Evolutionary conservation across 2,888 invertebrate genomes (phyloP).

Genomic region (Boloria selene): DNA sequence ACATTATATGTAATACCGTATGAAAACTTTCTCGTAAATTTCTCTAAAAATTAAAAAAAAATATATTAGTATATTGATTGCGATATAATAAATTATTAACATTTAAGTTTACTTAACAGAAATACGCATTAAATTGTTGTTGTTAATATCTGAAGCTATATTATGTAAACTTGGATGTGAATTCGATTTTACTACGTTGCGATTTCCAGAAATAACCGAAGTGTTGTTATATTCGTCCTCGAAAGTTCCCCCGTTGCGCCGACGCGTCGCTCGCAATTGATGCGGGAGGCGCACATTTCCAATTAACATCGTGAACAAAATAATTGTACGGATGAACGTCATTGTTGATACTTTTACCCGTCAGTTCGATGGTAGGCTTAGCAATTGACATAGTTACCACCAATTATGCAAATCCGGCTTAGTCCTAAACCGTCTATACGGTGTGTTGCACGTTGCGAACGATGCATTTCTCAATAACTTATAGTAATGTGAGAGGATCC

Average conservation of each 20-base stretch:
- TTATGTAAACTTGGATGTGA: constrained; percentile 8
- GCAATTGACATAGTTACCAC: constrained; percentile 64
- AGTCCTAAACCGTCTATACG: constrained; percentile 70
- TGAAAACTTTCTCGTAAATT: no score
- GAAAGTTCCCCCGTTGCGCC: constrained; percentile 74
- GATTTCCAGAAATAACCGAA: constrained; percentile 70
- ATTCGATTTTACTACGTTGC: constrained; percentile 43
- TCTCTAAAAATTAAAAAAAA: no score
- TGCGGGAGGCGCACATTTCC: constrained; percentile 77
- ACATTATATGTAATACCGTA: no score
- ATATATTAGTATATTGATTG: no score
- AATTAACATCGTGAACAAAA: constrained; percentile 73
- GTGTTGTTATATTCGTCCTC: constrained; percentile 75
- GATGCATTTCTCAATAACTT: constrained; percentile 68
- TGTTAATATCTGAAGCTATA: constrained; percentile 4
- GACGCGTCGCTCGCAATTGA: constrained; percentile 65
- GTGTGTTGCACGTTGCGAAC: constrained; percentile 67
- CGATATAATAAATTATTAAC: no score
- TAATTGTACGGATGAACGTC: constrained; percentile 67
- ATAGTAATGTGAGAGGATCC: constrained; percentile 65
- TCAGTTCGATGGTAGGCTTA: constrained; percentile 60
- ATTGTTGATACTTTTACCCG: constrained; percentile 68
- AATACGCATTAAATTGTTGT: not conserved
- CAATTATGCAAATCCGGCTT: constrained; percentile 76
- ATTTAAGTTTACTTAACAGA: not conserved